Evolutionary conservation across 2,113 vertebrate genomes (phyloP), one percentile per base, ranked within the genome.

Genomic region (Pomatostomus ruficeps): DNA sequence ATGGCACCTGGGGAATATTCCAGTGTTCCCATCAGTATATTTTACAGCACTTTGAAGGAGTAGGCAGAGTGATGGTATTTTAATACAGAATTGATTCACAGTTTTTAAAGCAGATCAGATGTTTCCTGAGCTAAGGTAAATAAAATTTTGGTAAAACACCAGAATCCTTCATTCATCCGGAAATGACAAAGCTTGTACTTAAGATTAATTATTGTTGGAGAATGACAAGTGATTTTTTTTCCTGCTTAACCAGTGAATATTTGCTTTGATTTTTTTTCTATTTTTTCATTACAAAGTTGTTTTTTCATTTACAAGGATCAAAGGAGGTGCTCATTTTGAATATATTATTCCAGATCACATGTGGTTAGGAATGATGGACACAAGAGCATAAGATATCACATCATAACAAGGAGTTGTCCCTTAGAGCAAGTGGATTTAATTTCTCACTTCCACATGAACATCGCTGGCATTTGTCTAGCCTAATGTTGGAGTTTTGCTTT

Each of bases 21-120:
- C 51, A 68, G 57, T 77, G 42, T 75, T 95, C 57, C 45, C 48
- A 88, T 85, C 52, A 48, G 49, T 74, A 51, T 84, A 42, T 87
- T 87, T 82, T 83, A 59, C 65, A 75, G 38, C 76, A 28, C 54
- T 94, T 91, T 59, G 29, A 67, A 89, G 63, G 46, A 86, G 62
- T 29, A 95, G 91, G 75, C 76, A 92, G 83, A 83, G 72, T 76
- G 70, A 88, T 94, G 87, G 59, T 40, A 77, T 95, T 95, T 92
- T 95, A 96, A 92, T 94, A 86, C 42, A 89, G 71, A 88, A 81
- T 87, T 93, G 89, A 91, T 95, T 78, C 65, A 78, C 52, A 93
- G 87, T 76, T 97, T 96, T 95, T 82, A 80, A 79, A 88, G 91
- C 59, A 96, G 83, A 97, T 95, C 85, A 96, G 90, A 97, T 87